Evolutionary conservation across 2,113 vertebrate genomes (phyloP), one percentile per base, ranked within the genome.

Genomic region (Larimichthys polyactis): DNA sequence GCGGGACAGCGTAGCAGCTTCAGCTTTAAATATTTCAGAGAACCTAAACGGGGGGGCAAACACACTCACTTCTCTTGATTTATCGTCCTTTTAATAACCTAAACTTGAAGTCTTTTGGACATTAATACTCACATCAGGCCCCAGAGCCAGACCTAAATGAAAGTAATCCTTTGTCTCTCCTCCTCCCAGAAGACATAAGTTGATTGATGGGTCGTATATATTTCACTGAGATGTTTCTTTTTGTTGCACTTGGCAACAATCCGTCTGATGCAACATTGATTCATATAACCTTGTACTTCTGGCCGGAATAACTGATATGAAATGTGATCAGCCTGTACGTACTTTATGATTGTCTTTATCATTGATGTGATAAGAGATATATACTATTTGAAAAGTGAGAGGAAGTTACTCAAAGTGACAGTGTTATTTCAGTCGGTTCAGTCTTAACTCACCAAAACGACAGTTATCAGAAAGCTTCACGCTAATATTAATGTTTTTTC

Each of bases 141-240:
- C 19, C 44, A n/a, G 22, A 70, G n/a, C 67, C 24, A 60, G 44
- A 77, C 67, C 57, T 55, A 80, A 70, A 83, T 36, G 51, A 76
- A 71, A 83, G 27, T 49, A 3, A 54, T 62, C 20, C 36, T 64
- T 79, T 70, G 68, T 83, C 59, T 71, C 7, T 40, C 44, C 54
- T 54, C 44, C 60, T 74, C 58, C 52, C 24, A n/a, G 27, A 58
- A 32, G 46, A 73, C 48, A 63, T 71, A 27, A 74, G n/a, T 54
- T 71, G 67, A 64, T 79, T 40, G 67, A 76, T 75, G 15, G 17
- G 55, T 63, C 0, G 1, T 44, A 4, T 68, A 40, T 54, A n/a
- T 63, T 62, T 70, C 60, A 54, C 57, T 22, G 3, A 51, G 16
- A 55, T 63, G 7, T 19, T 63, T 57, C 40, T 54, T 63, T 43